Base-by-base conservation (phyloP, 1,140 invertebrate genomes). In the Polyergus mexicanus region DNA sequence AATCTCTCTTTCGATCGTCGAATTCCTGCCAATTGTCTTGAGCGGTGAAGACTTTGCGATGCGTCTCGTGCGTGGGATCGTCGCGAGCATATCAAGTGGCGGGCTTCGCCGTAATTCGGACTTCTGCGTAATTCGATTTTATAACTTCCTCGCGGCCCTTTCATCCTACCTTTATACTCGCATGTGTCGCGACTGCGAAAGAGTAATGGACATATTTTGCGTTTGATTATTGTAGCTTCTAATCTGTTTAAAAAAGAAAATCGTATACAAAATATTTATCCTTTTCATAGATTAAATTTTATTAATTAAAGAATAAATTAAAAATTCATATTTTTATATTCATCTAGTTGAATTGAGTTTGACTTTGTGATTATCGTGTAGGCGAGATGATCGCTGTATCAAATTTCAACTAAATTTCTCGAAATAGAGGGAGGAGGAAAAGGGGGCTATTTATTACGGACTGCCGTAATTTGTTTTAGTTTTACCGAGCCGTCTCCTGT, bases 131-230 rank as follows among this genome's bases (percentile, higher is more conserved):
- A 75, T 65, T 60, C 88, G 88, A 92, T 92, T 94, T 94, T 94
- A 94, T 78, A 93, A 93, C 94, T 95, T 95, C 93, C 94, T 93
- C 88, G 89, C 66, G 75, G 72, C 62, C 10, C 47, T 66, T 69
- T 35, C 41, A 86, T 88, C 74, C 71, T 54, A 68, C n/a, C 74
- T 65, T 72, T 38, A 8, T 44, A 19, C 60, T 28, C 25, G 25
- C 7, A n/a, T 72, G 83, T 88, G 85, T 62, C 41, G 44, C n/a
- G 85, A 54, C 41, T 83, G 44, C 60, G 16, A 77, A 88, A 32
- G n/a, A 38, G 25, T n/a, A 78, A 16, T 5, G 11, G 4, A 19
- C 62, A 51, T 68, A 25, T 4, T n/a, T n/a, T 11, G 35, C 41
- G 41, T 13, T 44, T 16, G 3, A 44, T 8, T 8, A 28, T 19